A percentile compares a stretch with the other conserved stretches of the same genome.
Evolutionary conservation across 2,797 vertebrate genomes (phyloP).

Genomic region (Pseudochirops corinnae): DNA sequence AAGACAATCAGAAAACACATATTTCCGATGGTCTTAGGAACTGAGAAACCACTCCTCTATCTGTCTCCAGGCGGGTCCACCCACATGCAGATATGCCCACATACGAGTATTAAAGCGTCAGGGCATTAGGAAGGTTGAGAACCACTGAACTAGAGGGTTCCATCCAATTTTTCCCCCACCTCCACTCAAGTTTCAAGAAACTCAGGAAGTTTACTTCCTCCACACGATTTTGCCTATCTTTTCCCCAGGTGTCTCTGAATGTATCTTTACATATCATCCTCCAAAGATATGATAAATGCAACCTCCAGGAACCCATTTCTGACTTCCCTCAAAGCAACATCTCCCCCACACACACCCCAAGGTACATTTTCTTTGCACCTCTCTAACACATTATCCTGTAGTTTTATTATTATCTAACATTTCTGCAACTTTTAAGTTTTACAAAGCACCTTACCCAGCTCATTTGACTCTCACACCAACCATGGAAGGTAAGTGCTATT

Average conservation of each 20-base stretch:
- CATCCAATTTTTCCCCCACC: background rate
- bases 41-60: too few relatives aligned
- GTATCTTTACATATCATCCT: background rate
- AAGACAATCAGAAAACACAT: too few relatives aligned
- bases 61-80: too few relatives aligned
- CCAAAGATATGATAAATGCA: background rate
- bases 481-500: background rate
- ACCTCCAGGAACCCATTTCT: background rate
- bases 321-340: background rate
- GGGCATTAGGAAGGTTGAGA: too few relatives aligned
- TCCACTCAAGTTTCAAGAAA: background rate
- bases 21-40: too few relatives aligned
- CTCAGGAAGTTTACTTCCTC: background rate
- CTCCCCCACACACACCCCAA: rapidly evolving
- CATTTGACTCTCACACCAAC: background rate
- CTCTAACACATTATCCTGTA: background rate
- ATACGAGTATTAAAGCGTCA: too few relatives aligned
- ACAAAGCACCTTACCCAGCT: background rate
- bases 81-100: too few relatives aligned
- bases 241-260: background rate
- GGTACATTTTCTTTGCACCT: too few relatives aligned
- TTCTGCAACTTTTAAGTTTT: background rate
- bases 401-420: background rate
- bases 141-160: background rate
- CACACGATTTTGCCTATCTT: background rate